Evolutionary conservation across 1,140 invertebrate species (phyloP).

Genomic region (Drosophila orosa): DNA sequence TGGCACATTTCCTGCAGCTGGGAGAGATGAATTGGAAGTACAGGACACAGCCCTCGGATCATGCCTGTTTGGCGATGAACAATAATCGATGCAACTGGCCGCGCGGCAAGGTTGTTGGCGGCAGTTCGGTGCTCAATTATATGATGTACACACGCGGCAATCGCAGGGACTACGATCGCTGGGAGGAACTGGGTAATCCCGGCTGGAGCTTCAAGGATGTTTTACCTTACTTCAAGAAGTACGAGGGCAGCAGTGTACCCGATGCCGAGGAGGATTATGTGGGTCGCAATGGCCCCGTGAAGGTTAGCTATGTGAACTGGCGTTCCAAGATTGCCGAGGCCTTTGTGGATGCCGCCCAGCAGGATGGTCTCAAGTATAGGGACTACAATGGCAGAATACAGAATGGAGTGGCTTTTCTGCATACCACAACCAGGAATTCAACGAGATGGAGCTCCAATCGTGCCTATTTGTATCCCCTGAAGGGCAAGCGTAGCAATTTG

Average conservation of each 20-base stretch:
- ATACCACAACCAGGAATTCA: slow-evolving; percentile 89
- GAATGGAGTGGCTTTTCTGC: slow-evolving; percentile 88
- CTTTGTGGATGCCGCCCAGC: slow-evolving; percentile 88
- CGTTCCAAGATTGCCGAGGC: slow-evolving; percentile 87
- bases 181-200: slow-evolving; percentile 90
- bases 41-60: slow-evolving; percentile 86
- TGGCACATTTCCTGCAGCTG: slow-evolving; percentile 87
- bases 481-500: slow-evolving; percentile 87
- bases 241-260: slow-evolving; percentile 88
- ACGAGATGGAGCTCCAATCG: slow-evolving; percentile 90
- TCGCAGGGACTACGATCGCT: slow-evolving; percentile 90
- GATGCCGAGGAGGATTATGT: slow-evolving; percentile 86
- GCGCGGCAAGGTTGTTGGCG: slow-evolving; percentile 91
- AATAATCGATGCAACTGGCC: slow-evolving; percentile 89
- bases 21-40: slow-evolving; percentile 89
- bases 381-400: slow-evolving; percentile 90
- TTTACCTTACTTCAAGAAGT: slow-evolving; percentile 92
- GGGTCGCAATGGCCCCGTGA: slow-evolving; percentile 86
- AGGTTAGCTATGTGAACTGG: slow-evolving; percentile 86
- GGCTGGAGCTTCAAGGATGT: slow-evolving; percentile 94
- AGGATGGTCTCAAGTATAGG: slow-evolving; percentile 88
- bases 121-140: slow-evolving; percentile 94
- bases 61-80: slow-evolving; percentile 84
- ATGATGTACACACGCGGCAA: slow-evolving; percentile 95
- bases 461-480: slow-evolving; percentile 89